Conservation (phyloP, 1,140 invertebrate genomes). For the Drosophila rhopaloa region DNA sequence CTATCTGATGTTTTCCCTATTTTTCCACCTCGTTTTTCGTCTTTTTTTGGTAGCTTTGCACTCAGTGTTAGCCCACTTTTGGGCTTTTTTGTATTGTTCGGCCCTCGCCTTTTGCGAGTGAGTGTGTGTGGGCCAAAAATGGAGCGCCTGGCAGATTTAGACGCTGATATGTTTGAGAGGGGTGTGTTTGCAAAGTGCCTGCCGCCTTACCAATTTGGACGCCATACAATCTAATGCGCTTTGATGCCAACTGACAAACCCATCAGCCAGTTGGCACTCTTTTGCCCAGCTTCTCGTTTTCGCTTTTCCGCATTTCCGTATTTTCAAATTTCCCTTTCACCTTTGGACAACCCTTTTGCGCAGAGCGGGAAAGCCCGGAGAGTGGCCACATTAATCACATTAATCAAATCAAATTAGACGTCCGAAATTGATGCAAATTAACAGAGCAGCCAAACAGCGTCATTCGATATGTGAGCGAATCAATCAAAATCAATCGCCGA, state of each 20-base stretch:
- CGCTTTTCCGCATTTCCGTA: not conserved
- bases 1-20: constrained; percentile 3
- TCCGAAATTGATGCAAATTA: constrained; percentile 70
- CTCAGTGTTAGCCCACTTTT: constrained; percentile 75
- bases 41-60: constrained; percentile 52
- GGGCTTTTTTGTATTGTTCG: constrained; percentile 67
- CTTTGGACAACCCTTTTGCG: constrained; percentile 17
- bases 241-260: constrained; percentile 69
- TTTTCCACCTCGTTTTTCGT: constrained; percentile 32
- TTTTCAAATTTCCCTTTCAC: not conserved
- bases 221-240: constrained; percentile 74
- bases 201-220: constrained; percentile 71
- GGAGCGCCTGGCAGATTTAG: constrained; percentile 72
- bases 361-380: not conserved
- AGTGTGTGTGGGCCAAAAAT: constrained; percentile 55
- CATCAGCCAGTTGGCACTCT: constrained; percentile 32
- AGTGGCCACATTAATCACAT: constrained; percentile 68
- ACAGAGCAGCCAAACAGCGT: constrained; percentile 51
- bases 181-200: constrained; percentile 68
- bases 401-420: constrained; percentile 70
- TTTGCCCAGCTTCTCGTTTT: constrained; percentile 31
- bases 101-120: constrained; percentile 39
- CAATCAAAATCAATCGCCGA: constrained; percentile 76
- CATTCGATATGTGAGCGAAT: constrained; percentile 66
- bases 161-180: constrained; percentile 60